These are phyloP conservation scores for Metopolophium dirhodum DNA, from an alignment of 1,140 invertebrate species.

Conservation along the genomic window DNA sequence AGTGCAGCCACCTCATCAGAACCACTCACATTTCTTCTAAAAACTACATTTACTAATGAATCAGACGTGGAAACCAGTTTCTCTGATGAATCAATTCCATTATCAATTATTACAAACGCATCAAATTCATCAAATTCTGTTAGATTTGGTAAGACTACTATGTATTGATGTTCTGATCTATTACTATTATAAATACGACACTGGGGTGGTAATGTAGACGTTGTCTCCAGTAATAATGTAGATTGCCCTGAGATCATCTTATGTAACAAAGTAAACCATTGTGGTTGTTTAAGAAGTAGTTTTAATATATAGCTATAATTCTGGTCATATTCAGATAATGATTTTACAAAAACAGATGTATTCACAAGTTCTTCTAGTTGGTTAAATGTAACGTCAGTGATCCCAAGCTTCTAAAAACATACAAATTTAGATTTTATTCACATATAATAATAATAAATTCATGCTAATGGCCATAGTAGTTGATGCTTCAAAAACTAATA, in stretches of 20 bases:
- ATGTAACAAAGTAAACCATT: conserved; percentile 22
- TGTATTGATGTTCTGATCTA: conserved; percentile 23
- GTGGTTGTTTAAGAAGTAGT: background rate
- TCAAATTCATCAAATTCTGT: background rate
- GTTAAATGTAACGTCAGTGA: background rate
- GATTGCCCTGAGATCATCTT: background rate
- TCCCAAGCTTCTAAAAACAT: conserved; percentile 16
- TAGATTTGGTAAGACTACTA: conserved; percentile 13
- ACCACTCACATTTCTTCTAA: background rate
- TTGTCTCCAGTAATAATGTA: background rate
- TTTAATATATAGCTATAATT: background rate
- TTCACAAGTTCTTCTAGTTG: conserved; percentile 37
- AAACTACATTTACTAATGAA: conserved; percentile 20
- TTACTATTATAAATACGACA: conserved; percentile 30
- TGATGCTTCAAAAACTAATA: too few relatives aligned
- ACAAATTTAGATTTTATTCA: background rate
- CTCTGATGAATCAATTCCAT: background rate
- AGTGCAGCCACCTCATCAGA: background rate
- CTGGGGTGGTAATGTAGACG: background rate
- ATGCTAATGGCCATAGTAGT: too few relatives aligned
- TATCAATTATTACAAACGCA: conserved; percentile 26
- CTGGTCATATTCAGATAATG: background rate
- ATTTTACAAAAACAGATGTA: background rate
- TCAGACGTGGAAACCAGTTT: background rate
- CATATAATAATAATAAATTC: background rate